Evolutionary conservation across 2,113 vertebrate genomes (phyloP).

Genomic region (Oryzias curvinotus): DNA sequence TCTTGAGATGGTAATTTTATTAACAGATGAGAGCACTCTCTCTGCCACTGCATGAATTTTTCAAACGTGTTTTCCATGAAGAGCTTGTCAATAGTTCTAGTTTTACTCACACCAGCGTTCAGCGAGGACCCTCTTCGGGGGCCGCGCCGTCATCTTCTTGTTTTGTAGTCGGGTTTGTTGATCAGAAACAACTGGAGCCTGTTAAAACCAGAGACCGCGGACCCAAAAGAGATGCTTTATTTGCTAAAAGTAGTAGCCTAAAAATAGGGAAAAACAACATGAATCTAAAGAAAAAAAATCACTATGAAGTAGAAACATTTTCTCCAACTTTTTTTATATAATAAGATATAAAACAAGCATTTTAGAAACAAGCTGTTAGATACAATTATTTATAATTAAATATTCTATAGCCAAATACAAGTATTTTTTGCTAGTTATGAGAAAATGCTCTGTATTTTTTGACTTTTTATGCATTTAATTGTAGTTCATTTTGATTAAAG

Average conservation of each 20-base stretch:
- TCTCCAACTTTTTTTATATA: too few species aligned
- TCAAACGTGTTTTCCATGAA: not conserved
- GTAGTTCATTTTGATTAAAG: too few species aligned
- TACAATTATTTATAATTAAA: too few species aligned
- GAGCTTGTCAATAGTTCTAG: not conserved
- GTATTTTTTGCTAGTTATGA: too few species aligned
- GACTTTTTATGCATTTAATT: too few species aligned
- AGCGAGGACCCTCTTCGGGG: not conserved
- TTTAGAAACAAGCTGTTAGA: too few species aligned
- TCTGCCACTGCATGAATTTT: conserved; percentile 3
- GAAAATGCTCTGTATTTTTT: too few species aligned
- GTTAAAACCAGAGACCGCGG: conserved; percentile 30
- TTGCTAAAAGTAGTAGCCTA: conserved; percentile 4
- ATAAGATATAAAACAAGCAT: too few species aligned
- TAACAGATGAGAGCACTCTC: not conserved
- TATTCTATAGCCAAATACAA: too few species aligned
- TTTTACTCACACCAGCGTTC: too few species aligned
- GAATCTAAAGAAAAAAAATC: too few species aligned
- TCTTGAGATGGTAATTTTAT: conserved; percentile 1
- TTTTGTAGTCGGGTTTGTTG: conserved; percentile 14
- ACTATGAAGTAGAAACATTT: too few species aligned
- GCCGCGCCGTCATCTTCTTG: not conserved
- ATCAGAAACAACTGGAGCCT: conserved; percentile 29
- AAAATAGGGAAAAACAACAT: conserved; percentile 31
- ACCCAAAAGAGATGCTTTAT: conserved; percentile 5